Evolutionary conservation across 2,797 vertebrate genomes (phyloP), one percentile per base, ranked within the genome.

Genomic region (Catostomus latipinnis): DNA sequence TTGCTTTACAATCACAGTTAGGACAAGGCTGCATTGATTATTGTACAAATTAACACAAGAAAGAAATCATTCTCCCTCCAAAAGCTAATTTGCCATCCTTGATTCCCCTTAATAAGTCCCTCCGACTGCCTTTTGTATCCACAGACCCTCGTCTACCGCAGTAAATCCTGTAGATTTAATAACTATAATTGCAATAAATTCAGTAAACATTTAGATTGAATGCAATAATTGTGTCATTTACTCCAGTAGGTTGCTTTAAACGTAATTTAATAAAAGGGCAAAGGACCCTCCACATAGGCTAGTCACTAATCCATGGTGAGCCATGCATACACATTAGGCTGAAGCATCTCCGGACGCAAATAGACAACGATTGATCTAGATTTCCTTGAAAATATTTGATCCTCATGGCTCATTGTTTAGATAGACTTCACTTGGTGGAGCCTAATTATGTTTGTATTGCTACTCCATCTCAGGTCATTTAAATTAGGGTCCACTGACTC

Each of bases 141-240:
- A 87, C 85, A 90, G 90, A 91, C 88, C 90, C 74, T 90, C 90
- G 91, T 85, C 91, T 93, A 91, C 89, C 90, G 83, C 89, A 91
- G 88, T 86, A 91, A 93, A 93, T 92, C 91, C 86, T 82, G 84
- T 82, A 92, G 92, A 95, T 94, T 93, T 90, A 91, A 95, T 95
- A 90, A 93, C 68, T 87, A 86, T 94, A 94, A 95, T 95, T 94
- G 90, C 91, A 89, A 93, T 93, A 92, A 91, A 95, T 93, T 94
- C 90, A 60, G 92, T 91, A 93, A 95, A 94, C 93, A 94, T 94
- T 92, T 93, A 93, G 92, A 94, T 94, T 94, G 93, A 94, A 92
- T 85, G 91, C 91, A 87, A 89, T 90, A 93, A 92, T 90, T 91
- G 91, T 92, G 92, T 93, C 93, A 91, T 91, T 93, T 93, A 90